phyloP scores from a whole-genome alignment of 2,888 invertebrate species.

The Corythucha ciliata region DNA sequence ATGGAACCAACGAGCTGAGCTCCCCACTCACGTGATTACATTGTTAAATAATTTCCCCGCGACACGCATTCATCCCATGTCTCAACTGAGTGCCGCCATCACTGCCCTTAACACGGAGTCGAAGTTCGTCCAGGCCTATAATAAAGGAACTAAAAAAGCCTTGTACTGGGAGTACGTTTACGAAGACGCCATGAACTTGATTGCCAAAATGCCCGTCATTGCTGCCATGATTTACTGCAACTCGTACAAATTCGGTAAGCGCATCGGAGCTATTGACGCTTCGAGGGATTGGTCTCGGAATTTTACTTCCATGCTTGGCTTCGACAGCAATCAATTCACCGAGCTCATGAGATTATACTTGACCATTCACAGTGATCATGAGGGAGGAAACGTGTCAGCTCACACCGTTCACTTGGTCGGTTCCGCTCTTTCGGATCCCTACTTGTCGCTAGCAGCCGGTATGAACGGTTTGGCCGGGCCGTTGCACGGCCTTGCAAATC shows the following conservation, averaged over 20 bases:
- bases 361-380: slow-evolving; percentile 85
- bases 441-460: slow-evolving; percentile 81
- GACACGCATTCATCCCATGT: slow-evolving; percentile 79
- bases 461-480: slow-evolving; percentile 91
- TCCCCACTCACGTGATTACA: slow-evolving; percentile 82
- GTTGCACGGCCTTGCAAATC: slow-evolving; percentile 89
- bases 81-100: slow-evolving; percentile 83
- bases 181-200: slow-evolving; percentile 89
- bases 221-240: slow-evolving; percentile 94
- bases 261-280: slow-evolving; percentile 59
- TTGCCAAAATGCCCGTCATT: slow-evolving; percentile 86
- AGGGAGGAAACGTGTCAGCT: slow-evolving; percentile 92
- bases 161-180: slow-evolving; percentile 73
- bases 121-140: slow-evolving; percentile 82
- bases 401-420: slow-evolving; percentile 89
- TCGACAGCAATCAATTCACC: slow-evolving; percentile 63
- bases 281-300: slow-evolving; percentile 88
- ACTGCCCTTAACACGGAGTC: slow-evolving; percentile 89
- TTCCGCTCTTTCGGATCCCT: slow-evolving; percentile 89
- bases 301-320: slow-evolving; percentile 84
- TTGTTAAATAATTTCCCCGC: slow-evolving; percentile 84
- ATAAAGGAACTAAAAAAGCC: slow-evolving; percentile 69
- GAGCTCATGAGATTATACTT: slow-evolving; percentile 89
- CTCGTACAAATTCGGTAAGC: slow-evolving; percentile 51
- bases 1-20: slow-evolving; percentile 74